Percentiles rank a stretch among this genome's conserved stretches.
These are phyloP conservation scores for Stegostoma tigrinum DNA, from an alignment of 2,113 vertebrate species.

Conservation along the genomic window DNA sequence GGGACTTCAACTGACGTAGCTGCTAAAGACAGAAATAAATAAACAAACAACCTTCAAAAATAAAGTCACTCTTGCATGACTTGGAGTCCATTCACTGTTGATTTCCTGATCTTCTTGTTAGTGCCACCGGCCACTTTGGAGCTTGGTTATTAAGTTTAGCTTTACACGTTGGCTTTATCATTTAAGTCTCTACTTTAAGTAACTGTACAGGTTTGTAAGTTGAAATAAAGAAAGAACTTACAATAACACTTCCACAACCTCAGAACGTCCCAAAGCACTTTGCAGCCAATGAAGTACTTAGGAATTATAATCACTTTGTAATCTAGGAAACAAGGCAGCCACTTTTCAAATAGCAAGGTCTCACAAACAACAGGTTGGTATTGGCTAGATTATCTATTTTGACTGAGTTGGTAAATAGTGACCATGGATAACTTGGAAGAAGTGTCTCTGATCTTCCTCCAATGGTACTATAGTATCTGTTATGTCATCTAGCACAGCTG, in stretches of 20 bases:
- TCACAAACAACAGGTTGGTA: not conserved
- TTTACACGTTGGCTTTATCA: not conserved
- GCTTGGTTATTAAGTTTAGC: not conserved
- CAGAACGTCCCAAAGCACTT: not conserved
- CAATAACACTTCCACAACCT: not conserved
- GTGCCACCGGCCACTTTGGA: not conserved
- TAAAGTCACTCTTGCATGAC: not conserved
- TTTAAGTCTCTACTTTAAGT: not conserved
- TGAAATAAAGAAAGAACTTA: not conserved
- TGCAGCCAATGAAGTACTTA: too few species aligned
- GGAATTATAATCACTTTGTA: too few species aligned
- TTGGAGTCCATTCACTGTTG: not conserved
- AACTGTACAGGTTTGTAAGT: not conserved
- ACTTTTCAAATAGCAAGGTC: too few species aligned
- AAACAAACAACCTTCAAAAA: not conserved
- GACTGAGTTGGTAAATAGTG: not conserved
- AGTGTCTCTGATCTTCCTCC: not conserved
- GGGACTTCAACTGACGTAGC: slow-evolving; percentile 56
- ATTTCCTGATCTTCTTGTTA: not conserved
- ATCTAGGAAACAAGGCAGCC: too few species aligned
- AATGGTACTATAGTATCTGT: not conserved
- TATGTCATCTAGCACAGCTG: not conserved
- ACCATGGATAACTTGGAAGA: not conserved
- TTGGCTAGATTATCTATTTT: too few species aligned
- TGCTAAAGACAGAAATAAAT: slow-evolving; percentile 51